These are phyloP conservation scores for Lasioglossum lativentre DNA, from an alignment of 2,888 invertebrate species.

Conservation along the genomic window DNA sequence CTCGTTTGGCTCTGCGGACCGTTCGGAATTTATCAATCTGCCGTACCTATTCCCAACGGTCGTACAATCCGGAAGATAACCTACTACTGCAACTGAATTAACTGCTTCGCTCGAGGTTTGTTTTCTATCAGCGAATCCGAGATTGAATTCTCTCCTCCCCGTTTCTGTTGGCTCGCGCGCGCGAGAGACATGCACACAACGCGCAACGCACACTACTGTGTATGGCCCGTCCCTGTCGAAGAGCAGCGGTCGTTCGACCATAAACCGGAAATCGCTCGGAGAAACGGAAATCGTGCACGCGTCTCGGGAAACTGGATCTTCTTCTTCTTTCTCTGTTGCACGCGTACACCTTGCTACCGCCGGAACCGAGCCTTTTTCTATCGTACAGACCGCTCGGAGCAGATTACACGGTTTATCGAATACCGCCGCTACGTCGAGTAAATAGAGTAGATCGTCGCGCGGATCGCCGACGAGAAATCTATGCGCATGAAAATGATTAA, in stretches of 20 bases:
- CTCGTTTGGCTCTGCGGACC: conserved; percentile 15
- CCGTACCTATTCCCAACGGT: conserved; percentile 29
- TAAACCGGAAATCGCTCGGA: conserved; percentile 52
- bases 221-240: not conserved
- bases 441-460: not conserved
- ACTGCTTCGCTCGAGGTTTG: conserved; percentile 58
- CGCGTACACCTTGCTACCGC: not conserved
- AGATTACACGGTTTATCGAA: not conserved
- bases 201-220: not conserved
- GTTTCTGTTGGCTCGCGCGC: conserved; percentile 15
- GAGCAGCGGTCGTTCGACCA: not conserved
- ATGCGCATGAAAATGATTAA: conserved; percentile 13
- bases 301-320: conserved; percentile 24
- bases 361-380: not conserved
- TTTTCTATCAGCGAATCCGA: conserved; percentile 38
- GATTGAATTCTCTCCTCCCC: conserved; percentile 24
- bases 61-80: conserved; percentile 57
- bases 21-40: conserved; percentile 33
- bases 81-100: conserved; percentile 48
- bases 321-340: conserved; percentile 12
- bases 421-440: too few relatives aligned
- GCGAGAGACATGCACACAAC: conserved; percentile 5
- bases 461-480: not conserved
- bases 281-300: conserved; percentile 47
- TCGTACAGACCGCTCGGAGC: not conserved